Percentiles rank a stretch among this genome's conserved stretches.
phyloP scores from a whole-genome alignment of 2,888 invertebrate species.

The Lapara coniferarum region DNA sequence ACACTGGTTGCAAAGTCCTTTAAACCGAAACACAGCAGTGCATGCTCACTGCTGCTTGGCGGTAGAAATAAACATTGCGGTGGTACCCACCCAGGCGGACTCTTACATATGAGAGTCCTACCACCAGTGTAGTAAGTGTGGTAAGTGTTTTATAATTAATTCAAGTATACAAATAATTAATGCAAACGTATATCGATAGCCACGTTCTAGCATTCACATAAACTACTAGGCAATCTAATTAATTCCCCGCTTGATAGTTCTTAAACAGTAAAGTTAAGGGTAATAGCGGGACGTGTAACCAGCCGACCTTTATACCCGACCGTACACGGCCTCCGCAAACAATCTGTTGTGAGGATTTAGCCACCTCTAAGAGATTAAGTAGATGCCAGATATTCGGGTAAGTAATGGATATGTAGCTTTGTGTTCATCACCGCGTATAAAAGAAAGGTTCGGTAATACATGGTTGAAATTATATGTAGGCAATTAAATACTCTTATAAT shows the following conservation, averaged over 20 bases:
- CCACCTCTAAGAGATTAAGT: slow-evolving; percentile 13
- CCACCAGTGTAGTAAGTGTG: too few species aligned
- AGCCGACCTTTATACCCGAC: not conserved
- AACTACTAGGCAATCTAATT: not conserved
- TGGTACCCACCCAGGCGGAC: too few species aligned
- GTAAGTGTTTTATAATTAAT: too few species aligned
- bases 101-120: too few species aligned
- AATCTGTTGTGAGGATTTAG: slow-evolving; percentile 14
- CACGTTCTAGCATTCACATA: too few species aligned
- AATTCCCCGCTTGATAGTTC: not conserved
- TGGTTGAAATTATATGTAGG: not conserved
- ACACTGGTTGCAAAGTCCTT: too few species aligned
- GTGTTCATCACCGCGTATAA: not conserved
- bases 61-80: too few species aligned
- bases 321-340: slow-evolving; percentile 6
- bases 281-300: not conserved
- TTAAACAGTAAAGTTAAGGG: not conserved
- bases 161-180: too few species aligned
- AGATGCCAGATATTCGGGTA: slow-evolving; percentile 13
- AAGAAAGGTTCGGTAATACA: not conserved
- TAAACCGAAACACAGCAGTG: too few species aligned
- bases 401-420: slow-evolving; percentile 2
- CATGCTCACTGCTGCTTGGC: too few species aligned
- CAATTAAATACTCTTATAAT: too few species aligned
- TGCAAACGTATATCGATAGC: too few species aligned